These are phyloP conservation scores for Phortica variegata DNA, from an alignment of 1,140 invertebrate genomes.

Conservation along the genomic window DNA sequence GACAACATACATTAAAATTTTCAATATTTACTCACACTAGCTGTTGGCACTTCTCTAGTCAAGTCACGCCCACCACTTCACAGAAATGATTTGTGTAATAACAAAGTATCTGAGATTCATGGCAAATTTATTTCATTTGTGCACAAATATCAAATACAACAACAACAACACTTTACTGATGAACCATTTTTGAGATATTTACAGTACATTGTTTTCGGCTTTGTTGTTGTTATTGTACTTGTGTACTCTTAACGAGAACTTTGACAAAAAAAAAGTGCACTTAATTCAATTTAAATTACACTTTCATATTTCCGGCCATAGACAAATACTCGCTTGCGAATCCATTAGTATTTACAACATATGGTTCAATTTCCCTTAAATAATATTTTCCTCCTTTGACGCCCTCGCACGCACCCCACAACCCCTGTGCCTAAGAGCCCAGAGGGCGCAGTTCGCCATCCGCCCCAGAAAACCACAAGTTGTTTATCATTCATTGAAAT, in stretches of 20 bases:
- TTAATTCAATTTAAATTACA: conserved; percentile 57
- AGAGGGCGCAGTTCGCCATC: background rate
- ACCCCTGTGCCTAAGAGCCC: background rate
- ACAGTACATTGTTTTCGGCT: too few relatives aligned
- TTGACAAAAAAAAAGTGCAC: conserved; percentile 34
- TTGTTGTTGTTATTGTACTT: too few relatives aligned
- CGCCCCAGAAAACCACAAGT: conserved; percentile 39
- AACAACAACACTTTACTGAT: conserved; percentile 6
- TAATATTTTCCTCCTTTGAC: conserved; percentile 19
- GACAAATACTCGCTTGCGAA: conserved; percentile 8
- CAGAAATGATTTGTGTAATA: too few relatives aligned
- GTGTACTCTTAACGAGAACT: too few relatives aligned
- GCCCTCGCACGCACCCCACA: conserved; percentile 19
- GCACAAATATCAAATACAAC: conserved; percentile 5
- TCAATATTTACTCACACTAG: too few relatives aligned
- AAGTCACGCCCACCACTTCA: too few relatives aligned
- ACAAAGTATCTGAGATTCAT: too few relatives aligned
- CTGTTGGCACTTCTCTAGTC: too few relatives aligned
- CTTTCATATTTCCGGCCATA: conserved; percentile 47
- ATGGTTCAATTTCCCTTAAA: conserved; percentile 53
- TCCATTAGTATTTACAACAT: conserved; percentile 56
- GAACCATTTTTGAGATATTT: too few relatives aligned
- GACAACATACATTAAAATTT: conserved; percentile 9
- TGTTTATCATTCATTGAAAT: conserved; percentile 52
- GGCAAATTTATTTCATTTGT: too few relatives aligned